Evolutionary conservation across 1,140 invertebrate genomes (phyloP), one percentile per base, ranked within the genome.

Genomic region (Adelges cooleyi): DNA sequence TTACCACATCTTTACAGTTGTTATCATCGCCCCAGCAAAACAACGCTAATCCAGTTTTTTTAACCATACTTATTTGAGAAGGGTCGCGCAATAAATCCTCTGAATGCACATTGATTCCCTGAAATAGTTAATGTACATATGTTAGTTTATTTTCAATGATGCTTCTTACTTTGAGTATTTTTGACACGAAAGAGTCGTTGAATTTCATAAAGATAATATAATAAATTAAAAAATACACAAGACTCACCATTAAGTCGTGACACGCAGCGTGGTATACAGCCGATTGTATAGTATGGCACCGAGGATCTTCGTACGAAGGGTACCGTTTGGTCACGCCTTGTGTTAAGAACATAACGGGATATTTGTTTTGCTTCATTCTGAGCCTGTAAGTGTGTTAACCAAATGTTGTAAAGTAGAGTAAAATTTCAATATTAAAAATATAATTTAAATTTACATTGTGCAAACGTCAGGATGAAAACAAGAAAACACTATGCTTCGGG

Each of bases 1-100:
- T 85, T 44, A 95, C 92, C 1, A 88, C 90, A n/a, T 84, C 82
- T 66, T 84, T 84, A 73, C 90, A 85, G 70, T 95, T 95, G 72
- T 93, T 94, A 73, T 95, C 90, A 73, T 96, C 92, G 5, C 94
- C 94, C 94, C 94, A 98, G 73, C 90, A 94, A 73, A 97, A 97
- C 44, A 95, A 82, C 2, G 95, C 82, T 18, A 96, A 78, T 15
- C 87, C 86, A 27, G 83, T 80, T 68, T 87, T 81, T 68, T 84
- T 85, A 0, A 87, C 87, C 50, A 86, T 72, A 70, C 87, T 82
- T 15, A 72, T 66, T 76, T 91, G 82, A 11, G 81, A 81, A 17
- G 86, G 81, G 77, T 96, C 89, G 54, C 88, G 77, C 48, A 97
- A 77, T 68, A 97, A 79, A 73, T 95, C 90, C 76, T 95, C 91